Evolutionary conservation across 2,113 vertebrate species (phyloP).

Genomic region (Mungos mungo): DNA sequence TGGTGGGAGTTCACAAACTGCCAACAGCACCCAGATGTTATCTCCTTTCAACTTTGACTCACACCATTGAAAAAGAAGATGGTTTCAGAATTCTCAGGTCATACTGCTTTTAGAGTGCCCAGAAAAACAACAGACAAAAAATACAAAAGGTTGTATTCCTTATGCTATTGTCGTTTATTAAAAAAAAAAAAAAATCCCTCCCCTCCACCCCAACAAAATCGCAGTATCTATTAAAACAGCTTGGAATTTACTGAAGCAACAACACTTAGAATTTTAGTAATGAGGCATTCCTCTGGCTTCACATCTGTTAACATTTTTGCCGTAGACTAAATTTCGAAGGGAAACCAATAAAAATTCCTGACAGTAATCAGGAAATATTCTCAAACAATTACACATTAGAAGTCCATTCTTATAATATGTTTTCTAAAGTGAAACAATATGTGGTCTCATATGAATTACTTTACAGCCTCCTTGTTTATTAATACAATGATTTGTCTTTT

Average conservation of each 20-base stretch:
- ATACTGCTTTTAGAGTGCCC: neutral
- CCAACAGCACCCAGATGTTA: neutral
- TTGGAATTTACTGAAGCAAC: neutral
- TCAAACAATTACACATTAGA: neutral
- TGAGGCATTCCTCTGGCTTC: neutral
- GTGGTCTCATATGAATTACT: neutral
- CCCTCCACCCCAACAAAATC: neutral
- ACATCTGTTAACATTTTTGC: constrained; percentile 26
- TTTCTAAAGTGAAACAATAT: neutral
- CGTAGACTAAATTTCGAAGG: neutral
- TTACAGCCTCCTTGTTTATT: neutral
- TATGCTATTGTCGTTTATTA: neutral
- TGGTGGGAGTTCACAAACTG: neutral
- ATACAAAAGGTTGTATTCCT: neutral
- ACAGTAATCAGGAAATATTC: neutral
- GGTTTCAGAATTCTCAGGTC: neutral
- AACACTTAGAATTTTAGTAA: neutral
- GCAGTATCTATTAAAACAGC: neutral
- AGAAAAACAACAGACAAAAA: neutral
- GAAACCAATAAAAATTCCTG: neutral
- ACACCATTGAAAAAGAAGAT: neutral
- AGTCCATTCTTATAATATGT: neutral
- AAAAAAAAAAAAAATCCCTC: neutral
- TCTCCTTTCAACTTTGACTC: neutral
- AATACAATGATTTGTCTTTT: neutral